Evolutionary conservation across 2,797 vertebrate genomes (phyloP).

Genomic region (Phalloptychus januarius): DNA sequence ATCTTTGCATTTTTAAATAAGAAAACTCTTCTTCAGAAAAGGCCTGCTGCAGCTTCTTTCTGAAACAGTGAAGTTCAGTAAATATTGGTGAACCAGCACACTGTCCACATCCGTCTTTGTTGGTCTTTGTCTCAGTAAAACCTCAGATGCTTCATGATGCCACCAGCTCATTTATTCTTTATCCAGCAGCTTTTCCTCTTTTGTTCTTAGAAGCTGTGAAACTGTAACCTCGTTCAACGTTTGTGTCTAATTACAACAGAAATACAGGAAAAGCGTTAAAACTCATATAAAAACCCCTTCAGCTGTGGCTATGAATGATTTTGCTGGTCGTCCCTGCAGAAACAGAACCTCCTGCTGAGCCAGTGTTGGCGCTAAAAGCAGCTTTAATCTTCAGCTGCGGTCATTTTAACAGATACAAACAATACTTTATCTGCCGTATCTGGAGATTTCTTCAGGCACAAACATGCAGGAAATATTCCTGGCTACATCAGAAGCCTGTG

Average conservation of each 20-base stretch:
- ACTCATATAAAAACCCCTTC: not conserved
- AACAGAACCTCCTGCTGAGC: conserved; percentile 61
- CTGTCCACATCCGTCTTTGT: conserved; percentile 16
- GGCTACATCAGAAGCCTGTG: too few species aligned
- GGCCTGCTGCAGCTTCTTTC: conserved; percentile 7
- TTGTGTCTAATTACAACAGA: conserved; percentile 55
- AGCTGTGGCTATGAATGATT: conserved; percentile 39
- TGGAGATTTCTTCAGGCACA: conserved; percentile 23
- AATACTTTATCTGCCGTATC: conserved; percentile 50
- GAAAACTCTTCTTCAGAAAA: not conserved
- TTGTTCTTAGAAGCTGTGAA: conserved; percentile 43
- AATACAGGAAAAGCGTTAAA: conserved; percentile 59
- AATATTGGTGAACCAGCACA: conserved; percentile 19
- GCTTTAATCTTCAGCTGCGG: conserved; percentile 56
- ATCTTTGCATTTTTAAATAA: not conserved
- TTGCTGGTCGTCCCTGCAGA: conserved; percentile 35
- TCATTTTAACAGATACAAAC: conserved; percentile 30
- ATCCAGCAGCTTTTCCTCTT: conserved; percentile 59
- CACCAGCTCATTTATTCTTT: too few species aligned
- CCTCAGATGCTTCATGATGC: conserved; percentile 55
- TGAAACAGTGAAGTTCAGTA: conserved; percentile 9
- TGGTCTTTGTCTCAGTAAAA: conserved; percentile 36
- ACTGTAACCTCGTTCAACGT: conserved; percentile 21
- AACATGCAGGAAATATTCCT: conserved; percentile 28
- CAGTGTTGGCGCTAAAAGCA: conserved; percentile 26